Conservation (phyloP, 2,797 vertebrate genomes). For the Lutra lutra region DNA sequence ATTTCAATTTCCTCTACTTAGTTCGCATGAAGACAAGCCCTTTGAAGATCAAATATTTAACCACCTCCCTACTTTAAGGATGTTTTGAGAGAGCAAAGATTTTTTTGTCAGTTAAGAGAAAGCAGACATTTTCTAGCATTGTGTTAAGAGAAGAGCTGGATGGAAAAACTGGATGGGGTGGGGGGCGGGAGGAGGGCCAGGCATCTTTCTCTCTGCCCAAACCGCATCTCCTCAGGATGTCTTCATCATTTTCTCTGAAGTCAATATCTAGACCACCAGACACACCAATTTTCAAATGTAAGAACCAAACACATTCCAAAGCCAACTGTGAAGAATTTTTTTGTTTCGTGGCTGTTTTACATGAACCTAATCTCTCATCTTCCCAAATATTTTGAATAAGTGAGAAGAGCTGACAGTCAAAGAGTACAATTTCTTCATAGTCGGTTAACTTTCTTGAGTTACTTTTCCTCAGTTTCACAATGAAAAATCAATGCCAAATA, state of each 20-base stretch:
- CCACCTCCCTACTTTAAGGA: slow-evolving; percentile 23
- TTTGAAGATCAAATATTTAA: slow-evolving; percentile 57
- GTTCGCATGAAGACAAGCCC: slow-evolving; percentile 37
- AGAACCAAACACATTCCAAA: slow-evolving; percentile 61
- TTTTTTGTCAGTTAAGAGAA: slow-evolving; percentile 45
- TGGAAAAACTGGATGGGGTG: background rate
- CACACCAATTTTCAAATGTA: slow-evolving; percentile 47
- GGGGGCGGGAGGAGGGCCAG: background rate
- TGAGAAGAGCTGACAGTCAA: slow-evolving; percentile 57
- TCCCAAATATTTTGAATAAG: slow-evolving; percentile 73
- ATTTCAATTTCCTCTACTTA: slow-evolving; percentile 56
- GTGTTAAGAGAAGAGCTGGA: background rate
- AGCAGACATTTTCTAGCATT: background rate
- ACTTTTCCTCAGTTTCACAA: slow-evolving; percentile 52
- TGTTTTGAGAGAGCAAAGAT: slow-evolving; percentile 5
- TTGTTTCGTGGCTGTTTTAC: slow-evolving; percentile 62
- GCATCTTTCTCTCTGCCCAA: background rate
- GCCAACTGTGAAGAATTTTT: slow-evolving; percentile 60
- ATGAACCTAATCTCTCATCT: slow-evolving; percentile 74
- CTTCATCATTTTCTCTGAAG: slow-evolving; percentile 29
- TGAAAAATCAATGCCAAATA: background rate
- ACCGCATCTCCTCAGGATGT: background rate
- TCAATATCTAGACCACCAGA: slow-evolving; percentile 52
- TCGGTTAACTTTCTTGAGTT: slow-evolving; percentile 34
- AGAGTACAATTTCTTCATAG: slow-evolving; percentile 41